Conservation (phyloP, 1,140 invertebrate genomes). For the Asobara japonica region DNA sequence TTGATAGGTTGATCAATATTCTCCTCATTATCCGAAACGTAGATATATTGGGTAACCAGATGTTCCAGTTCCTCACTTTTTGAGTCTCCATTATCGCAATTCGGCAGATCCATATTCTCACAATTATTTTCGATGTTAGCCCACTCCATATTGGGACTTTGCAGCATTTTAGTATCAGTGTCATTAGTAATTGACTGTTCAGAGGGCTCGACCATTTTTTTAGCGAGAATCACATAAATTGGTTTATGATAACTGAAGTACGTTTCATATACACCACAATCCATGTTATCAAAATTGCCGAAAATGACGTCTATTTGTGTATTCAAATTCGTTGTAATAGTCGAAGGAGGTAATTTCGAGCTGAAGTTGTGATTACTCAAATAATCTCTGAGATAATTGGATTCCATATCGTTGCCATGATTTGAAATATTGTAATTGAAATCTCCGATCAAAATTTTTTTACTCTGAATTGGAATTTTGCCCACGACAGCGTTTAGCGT, state of each 20-base stretch:
- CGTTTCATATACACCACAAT: slow-evolving; percentile 15
- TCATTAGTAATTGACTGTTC: background rate
- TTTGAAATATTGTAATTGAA: background rate
- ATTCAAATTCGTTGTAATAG: background rate
- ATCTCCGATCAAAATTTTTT: background rate
- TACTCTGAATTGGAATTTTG: too few relatives aligned
- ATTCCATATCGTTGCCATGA: background rate
- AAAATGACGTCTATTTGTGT: slow-evolving; percentile 16
- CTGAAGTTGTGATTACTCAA: background rate
- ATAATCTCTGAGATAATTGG: background rate
- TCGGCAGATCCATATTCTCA: too few relatives aligned
- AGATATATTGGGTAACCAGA: too few relatives aligned
- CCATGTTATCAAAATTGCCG: background rate
- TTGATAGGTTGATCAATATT: too few relatives aligned
- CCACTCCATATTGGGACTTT: too few relatives aligned
- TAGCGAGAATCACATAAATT: background rate
- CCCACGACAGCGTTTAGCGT: too few relatives aligned
- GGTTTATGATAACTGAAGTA: slow-evolving; percentile 11
- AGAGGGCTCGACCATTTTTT: background rate
- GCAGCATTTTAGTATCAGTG: too few relatives aligned
- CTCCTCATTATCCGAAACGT: too few relatives aligned
- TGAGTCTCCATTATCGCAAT: too few relatives aligned
- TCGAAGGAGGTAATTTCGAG: background rate
- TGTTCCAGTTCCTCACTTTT: too few relatives aligned
- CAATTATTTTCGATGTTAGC: too few relatives aligned